Base-by-base conservation (phyloP, 2,888 invertebrate species). In the Dicranocentrus wangi region DNA sequence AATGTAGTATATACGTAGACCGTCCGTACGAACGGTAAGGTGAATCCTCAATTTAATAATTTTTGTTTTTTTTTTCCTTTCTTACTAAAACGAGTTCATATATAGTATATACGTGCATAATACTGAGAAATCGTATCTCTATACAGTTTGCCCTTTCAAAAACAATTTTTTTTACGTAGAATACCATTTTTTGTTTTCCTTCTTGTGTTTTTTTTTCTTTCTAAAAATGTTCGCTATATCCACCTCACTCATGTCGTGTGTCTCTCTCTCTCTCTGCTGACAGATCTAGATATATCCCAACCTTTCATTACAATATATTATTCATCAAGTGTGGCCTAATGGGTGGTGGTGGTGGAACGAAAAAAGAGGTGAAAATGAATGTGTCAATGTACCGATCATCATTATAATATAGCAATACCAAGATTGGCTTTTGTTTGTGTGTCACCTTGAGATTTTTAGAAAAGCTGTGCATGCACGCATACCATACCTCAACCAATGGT, bases 81-180 rank as follows among this genome's bases (percentile, higher is more conserved):
- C 32, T 32, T 32, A 66, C 0, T 66, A 65, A 60, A 51, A 15
- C 51, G 32, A 32, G 5, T 32, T 32, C 32, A 32, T 10, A 32
- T 32, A 32, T 32, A 32, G 32, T 32, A 32, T 63, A 65, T 76
- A 58, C 60, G 55, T 75, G 65, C 66, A 66, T 76, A 76, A 76
- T 76, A 76, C 76, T 76, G 76, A 76, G 76, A 76, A 68, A 76
- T 76, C 66, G 76, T 73, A 47, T 73, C 65, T 65, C 61, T 73
- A 73, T 55, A 73, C 73, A 73, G 39, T 39, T 65, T 65, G 55
- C 42, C 73, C 65, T 73, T n/a, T 73, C 63, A 73, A 65, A 13
- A 55, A 2, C 21, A 55, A 19, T 3, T n/a, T n/a, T 21, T 55
- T 55, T 55, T 55, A 7, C 21, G 55, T 23, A 17, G 17, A 5